Conservation (phyloP, 2,888 invertebrate genomes). For the Aspidapion aeneum region DNA sequence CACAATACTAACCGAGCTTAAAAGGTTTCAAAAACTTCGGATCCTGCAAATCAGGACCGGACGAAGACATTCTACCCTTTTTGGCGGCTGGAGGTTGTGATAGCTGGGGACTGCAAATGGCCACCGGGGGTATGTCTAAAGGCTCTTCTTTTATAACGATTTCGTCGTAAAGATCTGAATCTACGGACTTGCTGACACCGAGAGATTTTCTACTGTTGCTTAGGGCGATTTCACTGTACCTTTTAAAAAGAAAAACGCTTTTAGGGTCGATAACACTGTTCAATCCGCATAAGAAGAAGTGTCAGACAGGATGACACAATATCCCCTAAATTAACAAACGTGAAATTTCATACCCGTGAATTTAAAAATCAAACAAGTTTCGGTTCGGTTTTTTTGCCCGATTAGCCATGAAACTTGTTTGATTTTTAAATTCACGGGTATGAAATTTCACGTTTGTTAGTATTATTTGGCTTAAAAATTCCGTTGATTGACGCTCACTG, state of each 20-base stretch:
- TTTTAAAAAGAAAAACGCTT: neutral
- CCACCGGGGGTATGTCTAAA: conserved; percentile 24
- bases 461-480: no score
- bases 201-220: conserved; percentile 26
- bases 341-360: no score
- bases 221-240: conserved; percentile 43
- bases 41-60: conserved; percentile 33
- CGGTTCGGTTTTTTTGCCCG: no score
- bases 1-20: conserved; percentile 53
- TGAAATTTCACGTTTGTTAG: no score
- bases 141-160: conserved; percentile 19
- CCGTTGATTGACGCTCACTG: no score
- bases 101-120: conserved; percentile 17
- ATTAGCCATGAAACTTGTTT: no score
- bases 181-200: conserved; percentile 30
- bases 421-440: no score
- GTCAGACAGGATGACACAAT: no score
- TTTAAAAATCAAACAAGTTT: no score
- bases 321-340: no score
- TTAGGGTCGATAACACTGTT: no score
- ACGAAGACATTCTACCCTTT: conserved; percentile 3
- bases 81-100: conserved; percentile 19
- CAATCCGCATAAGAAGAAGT: no score
- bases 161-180: conserved; percentile 27
- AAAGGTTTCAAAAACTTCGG: conserved; percentile 57